phyloP scores from a whole-genome alignment of 2,113 vertebrate genomes.

The Clarias macrocephalus region DNA sequence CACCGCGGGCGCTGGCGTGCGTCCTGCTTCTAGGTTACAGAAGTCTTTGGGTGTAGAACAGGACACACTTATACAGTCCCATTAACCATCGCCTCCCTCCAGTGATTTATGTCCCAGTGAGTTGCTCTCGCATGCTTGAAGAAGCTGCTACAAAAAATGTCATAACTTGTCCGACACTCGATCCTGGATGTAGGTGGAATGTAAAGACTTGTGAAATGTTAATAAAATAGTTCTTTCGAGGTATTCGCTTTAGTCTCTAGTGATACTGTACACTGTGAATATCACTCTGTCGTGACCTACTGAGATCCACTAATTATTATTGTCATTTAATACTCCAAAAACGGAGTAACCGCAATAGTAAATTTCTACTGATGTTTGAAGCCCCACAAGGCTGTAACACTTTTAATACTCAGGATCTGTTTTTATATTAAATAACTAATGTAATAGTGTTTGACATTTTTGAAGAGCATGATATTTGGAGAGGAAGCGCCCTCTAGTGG shows the following conservation, averaged over 20 bases:
- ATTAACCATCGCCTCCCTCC: background rate
- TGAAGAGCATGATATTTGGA: background rate
- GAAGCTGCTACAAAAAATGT: constrained; percentile 67
- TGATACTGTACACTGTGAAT: too few relatives aligned
- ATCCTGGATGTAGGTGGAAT: constrained; percentile 9
- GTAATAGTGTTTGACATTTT: background rate
- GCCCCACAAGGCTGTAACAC: background rate
- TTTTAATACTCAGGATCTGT: background rate
- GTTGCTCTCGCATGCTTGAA: constrained; percentile 54
- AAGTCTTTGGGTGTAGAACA: background rate
- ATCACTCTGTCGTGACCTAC: too few relatives aligned
- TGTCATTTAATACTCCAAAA: too few relatives aligned
- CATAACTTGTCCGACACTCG: constrained; percentile 66
- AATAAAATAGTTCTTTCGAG: background rate
- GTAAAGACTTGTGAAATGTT: background rate
- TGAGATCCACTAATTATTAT: too few relatives aligned
- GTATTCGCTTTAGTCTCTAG: too few relatives aligned
- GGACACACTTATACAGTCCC: background rate
- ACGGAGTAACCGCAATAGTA: too few relatives aligned
- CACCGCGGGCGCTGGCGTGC: background rate
- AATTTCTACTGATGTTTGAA: background rate
- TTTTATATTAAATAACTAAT: background rate
- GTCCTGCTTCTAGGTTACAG: background rate
- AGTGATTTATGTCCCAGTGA: constrained; percentile 65
- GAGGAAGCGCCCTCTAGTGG: constrained; percentile 35